Evolutionary conservation across 92 coral and sea anemone species (phyloP).

Genomic region (Plumapathes pennacea): DNA sequence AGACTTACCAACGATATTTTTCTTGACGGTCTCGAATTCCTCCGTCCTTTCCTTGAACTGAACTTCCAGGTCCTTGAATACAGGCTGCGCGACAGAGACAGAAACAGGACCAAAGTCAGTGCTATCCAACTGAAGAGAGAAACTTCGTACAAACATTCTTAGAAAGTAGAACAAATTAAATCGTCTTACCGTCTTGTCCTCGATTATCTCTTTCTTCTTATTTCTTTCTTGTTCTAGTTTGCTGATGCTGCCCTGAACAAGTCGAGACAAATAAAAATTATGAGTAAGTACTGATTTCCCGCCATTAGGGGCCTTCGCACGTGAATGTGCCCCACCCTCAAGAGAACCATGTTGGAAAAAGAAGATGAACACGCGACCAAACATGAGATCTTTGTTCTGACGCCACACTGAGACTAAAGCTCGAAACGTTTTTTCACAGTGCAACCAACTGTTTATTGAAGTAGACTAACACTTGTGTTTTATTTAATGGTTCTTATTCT

Average conservation of each 20-base stretch:
- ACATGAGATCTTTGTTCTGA: too few species aligned
- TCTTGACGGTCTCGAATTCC: constrained; percentile 76
- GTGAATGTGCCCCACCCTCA: too few species aligned
- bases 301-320: too few species aligned
- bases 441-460: too few species aligned
- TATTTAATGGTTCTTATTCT: too few species aligned
- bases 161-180: background rate
- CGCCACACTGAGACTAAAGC: too few species aligned
- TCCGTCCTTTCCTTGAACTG: constrained; percentile 81
- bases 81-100: constrained; percentile 63
- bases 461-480: too few species aligned
- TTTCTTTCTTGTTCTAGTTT: constrained; percentile 63
- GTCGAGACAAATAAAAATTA: background rate
- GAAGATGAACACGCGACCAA: background rate
- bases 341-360: background rate
- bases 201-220: constrained; percentile 56
- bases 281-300: too few species aligned
- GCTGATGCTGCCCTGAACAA: constrained; percentile 60
- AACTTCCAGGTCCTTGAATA: constrained; percentile 70
- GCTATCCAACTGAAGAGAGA: background rate
- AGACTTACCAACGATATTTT: constrained; percentile 82
- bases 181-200: constrained; percentile 76
- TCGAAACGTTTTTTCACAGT: too few species aligned
- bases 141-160: background rate
- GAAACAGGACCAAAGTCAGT: background rate